Conservation (phyloP, 2,888 invertebrate species). For the Venustoraphidia nigricollis region DNA sequence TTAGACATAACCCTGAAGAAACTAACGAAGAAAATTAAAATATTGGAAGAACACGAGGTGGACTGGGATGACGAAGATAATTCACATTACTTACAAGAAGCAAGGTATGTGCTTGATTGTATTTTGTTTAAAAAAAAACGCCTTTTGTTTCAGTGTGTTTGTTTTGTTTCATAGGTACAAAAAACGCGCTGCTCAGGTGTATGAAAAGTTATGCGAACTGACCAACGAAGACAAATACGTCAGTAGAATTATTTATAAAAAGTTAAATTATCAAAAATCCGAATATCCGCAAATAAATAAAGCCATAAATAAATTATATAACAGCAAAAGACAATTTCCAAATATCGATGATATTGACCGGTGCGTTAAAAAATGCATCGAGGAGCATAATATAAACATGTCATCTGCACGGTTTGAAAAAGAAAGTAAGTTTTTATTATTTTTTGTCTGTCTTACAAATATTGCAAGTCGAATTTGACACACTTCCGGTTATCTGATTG, state of each 20-base stretch:
- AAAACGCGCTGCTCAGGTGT: background rate
- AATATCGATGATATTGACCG: background rate
- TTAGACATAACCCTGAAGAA: background rate
- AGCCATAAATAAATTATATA: background rate
- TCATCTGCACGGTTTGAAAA: background rate
- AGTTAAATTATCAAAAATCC: background rate
- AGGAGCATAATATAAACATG: background rate
- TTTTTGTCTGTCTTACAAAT: background rate
- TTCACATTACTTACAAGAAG: background rate
- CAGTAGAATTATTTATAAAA: background rate
- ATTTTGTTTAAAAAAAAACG: too few relatives aligned
- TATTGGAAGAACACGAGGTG: background rate
- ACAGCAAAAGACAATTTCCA: background rate
- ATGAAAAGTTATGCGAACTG: background rate
- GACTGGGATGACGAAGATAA: background rate
- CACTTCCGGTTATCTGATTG: too few relatives aligned
- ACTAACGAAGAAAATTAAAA: background rate
- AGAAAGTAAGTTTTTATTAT: background rate
- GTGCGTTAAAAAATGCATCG: background rate
- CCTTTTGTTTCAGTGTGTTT: too few relatives aligned
- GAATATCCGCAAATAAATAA: background rate
- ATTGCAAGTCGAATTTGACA: too few relatives aligned
- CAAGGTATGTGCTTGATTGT: too few relatives aligned
- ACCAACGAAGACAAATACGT: background rate
- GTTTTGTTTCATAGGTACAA: background rate